Evolutionary conservation across 2,888 invertebrate genomes (phyloP), one percentile per base, ranked within the genome.

Genomic region (Ichneumoninae sp.): DNA sequence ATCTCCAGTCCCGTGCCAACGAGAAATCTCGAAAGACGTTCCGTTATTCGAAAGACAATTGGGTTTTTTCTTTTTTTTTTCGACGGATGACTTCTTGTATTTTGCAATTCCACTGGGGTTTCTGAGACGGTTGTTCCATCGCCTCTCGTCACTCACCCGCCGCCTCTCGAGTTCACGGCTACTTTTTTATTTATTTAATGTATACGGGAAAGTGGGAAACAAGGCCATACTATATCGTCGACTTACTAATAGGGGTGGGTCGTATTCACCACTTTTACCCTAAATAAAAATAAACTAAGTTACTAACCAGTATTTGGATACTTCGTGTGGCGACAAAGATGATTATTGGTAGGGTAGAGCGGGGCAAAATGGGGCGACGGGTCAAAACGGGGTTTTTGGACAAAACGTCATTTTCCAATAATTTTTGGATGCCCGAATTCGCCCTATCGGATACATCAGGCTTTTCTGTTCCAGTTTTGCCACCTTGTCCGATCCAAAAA

Each of bases 1-100:
- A 74, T 82, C 85, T 80, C 76, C 74, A 72, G 75, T 76, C 57
- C 75, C 72, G 72, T 82, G 85, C 82, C 85, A 85, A 72, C 82
- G 80, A 80, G 80, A 80, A 85, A 82, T 82, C 82, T 69, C 80
- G 26, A 69, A 75, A 69, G 19, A 47, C 52, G 26, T 60, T n/a
- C 71, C 68, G 82, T 71, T 68, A 26, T 79, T 82, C 66, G 36
- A 54, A 65, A 40, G 76, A 76, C 65, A 66, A 66, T 76, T 8
- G 76, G 54, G 66, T 66, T 76, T 76, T 62, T 30, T 60, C 6
- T 6, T 13, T 26, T 26, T 26, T 47, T 16, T 13, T 47, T 3
- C 62, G n/a, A n/a, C 13, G 6, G 66, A 44, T 44, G 36, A 10
- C 22, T 40, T 66, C 36, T 66, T 22, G 36, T 40, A 66, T 40